phyloP scores from a whole-genome alignment of 2,797 vertebrate species.

The Emys orbicularis region DNA sequence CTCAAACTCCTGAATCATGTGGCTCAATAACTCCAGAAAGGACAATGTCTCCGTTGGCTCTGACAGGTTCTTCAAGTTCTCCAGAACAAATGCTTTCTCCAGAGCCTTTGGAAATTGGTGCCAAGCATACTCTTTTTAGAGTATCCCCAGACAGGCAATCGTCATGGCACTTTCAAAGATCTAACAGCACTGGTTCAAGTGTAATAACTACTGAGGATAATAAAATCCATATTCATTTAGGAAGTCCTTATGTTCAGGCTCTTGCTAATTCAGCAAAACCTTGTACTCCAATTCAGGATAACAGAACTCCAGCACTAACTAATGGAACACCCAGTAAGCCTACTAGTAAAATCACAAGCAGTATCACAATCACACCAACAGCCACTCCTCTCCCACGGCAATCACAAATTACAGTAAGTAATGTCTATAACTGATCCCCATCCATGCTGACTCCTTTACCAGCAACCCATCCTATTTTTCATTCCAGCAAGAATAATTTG shows the following conservation, averaged over 20 bases:
- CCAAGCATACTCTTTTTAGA: constrained; percentile 90
- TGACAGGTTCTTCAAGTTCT: constrained; percentile 84
- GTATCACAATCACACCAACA: constrained; percentile 97
- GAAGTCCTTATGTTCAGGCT: constrained; percentile 91
- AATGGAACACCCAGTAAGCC: constrained; percentile 88
- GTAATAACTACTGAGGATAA: constrained; percentile 99
- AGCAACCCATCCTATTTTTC: constrained; percentile 78
- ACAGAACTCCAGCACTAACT: constrained; percentile 87
- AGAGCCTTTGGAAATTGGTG: constrained; percentile 88
- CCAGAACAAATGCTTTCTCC: constrained; percentile 87
- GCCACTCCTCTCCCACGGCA: constrained; percentile 92
- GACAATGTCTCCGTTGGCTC: constrained; percentile 92
- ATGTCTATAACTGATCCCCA: constrained; percentile 90
- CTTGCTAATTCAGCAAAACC: constrained; percentile 84
- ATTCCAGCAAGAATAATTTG: constrained; percentile 77
- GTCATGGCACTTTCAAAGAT: constrained; percentile 94
- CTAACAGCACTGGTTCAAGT: constrained; percentile 93
- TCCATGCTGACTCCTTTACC: constrained; percentile 80
- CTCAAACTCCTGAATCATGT: constrained; percentile 91
- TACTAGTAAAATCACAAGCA: constrained; percentile 97
- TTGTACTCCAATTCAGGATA: constrained; percentile 86
- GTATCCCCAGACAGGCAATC: constrained; percentile 93
- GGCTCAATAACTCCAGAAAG: constrained; percentile 92
- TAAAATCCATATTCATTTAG: constrained; percentile 99
- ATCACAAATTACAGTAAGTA: constrained; percentile 99